Percentiles rank a stretch among this genome's conserved stretches.
phyloP scores from a whole-genome alignment of 2,113 vertebrate genomes.

The Pelodiscus sinensis region DNA sequence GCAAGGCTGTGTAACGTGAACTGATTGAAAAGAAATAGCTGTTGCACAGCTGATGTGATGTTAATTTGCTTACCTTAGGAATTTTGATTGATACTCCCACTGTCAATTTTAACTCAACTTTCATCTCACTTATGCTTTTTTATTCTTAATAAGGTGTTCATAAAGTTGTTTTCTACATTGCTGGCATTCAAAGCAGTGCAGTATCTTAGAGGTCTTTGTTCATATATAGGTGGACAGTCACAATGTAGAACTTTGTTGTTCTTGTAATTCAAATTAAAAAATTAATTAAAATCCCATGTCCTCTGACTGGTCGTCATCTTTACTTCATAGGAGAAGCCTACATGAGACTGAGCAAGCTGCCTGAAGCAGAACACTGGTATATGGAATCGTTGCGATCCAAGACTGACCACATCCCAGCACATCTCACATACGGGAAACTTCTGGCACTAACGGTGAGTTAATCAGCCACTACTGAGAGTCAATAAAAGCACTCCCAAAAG shows the following conservation, averaged over 20 bases:
- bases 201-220: neutral
- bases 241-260: neutral
- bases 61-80: neutral
- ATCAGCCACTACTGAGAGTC: neutral
- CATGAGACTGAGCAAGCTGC: slow-evolving; percentile 90
- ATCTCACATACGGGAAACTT: slow-evolving; percentile 96
- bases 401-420: slow-evolving; percentile 96
- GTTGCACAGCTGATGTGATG: neutral
- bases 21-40: neutral
- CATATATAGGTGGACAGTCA: neutral
- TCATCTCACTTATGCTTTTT: neutral
- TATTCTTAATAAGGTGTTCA: neutral
- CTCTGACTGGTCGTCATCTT: slow-evolving; percentile 7
- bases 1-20: neutral
- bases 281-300: neutral
- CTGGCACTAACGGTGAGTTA: slow-evolving; percentile 91
- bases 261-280: neutral
- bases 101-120: neutral
- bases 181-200: neutral
- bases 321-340: slow-evolving; percentile 91
- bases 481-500: accelerated
- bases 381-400: slow-evolving; percentile 92
- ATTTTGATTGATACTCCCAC: neutral
- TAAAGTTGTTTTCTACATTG: neutral
- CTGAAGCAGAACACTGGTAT: slow-evolving; percentile 95